Conservation (phyloP, 2,888 invertebrate genomes). For the Toxonevra muliebris region DNA sequence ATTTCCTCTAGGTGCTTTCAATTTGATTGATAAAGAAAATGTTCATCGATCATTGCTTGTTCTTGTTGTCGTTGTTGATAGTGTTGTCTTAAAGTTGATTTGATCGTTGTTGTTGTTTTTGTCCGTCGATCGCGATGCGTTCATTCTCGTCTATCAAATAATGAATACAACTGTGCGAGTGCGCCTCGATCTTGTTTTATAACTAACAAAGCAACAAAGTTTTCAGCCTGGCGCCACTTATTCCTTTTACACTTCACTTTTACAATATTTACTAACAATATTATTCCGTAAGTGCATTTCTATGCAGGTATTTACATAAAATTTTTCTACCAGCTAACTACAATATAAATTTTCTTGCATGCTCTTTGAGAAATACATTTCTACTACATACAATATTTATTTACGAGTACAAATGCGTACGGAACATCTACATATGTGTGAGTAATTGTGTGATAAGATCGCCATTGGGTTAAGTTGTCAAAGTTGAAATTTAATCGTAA, state of each 20-base stretch:
- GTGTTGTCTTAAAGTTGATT: slow-evolving; percentile 6
- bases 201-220: slow-evolving; percentile 35
- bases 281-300: no score
- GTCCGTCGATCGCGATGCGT: slow-evolving; percentile 7
- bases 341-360: no score
- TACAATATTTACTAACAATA: no score
- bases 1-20: slow-evolving; percentile 13
- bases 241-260: slow-evolving; percentile 35
- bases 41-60: slow-evolving; percentile 45
- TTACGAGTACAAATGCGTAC: no score
- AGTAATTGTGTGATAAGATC: no score
- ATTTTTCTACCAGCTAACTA: no score
- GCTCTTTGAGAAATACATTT: no score
- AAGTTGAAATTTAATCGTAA: no score
- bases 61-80: slow-evolving; percentile 7
- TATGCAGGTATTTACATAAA: no score
- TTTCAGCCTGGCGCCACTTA: slow-evolving; percentile 55
- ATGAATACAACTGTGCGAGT: neutral
- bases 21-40: slow-evolving; percentile 6
- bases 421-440: no score
- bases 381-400: no score
- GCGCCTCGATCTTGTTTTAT: neutral
- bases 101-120: slow-evolving; percentile 2
- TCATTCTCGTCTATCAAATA: neutral
- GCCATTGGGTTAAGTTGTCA: no score